A percentile compares a stretch with the other conserved stretches of the same genome.
phyloP scores from a whole-genome alignment of 2,888 invertebrate genomes.

The Apodemia hepburni region DNA sequence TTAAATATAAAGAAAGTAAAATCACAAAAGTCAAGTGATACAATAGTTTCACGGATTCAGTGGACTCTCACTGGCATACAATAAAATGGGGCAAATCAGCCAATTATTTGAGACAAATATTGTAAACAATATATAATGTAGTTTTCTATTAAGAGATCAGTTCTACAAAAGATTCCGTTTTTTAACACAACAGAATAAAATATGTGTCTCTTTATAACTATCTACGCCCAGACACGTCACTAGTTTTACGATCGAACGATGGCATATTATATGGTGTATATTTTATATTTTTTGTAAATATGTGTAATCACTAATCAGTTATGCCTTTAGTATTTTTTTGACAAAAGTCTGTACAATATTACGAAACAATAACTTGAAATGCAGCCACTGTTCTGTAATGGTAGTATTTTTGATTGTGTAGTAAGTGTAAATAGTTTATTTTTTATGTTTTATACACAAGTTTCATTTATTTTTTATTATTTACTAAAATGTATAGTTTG shows the following conservation, averaged over 20 bases:
- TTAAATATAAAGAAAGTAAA: background rate
- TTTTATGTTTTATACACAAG: constrained; percentile 64
- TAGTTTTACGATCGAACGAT: no score
- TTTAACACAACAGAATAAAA: no score
- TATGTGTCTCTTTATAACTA: no score
- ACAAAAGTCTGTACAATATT: background rate
- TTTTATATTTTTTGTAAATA: no score
- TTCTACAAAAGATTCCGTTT: no score
- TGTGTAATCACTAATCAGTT: no score
- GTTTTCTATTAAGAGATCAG: no score
- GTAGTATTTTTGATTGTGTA: constrained; percentile 6
- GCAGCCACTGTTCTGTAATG: background rate
- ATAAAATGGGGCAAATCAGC: background rate
- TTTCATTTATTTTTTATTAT: constrained; percentile 64
- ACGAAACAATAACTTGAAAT: background rate
- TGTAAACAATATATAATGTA: no score
- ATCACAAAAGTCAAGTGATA: background rate
- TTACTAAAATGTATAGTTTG: constrained; percentile 52
- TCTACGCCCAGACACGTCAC: no score
- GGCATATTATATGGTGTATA: no score
- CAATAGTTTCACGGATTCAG: no score
- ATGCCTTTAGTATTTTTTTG: background rate
- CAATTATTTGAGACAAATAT: background rate
- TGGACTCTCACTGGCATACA: no score
- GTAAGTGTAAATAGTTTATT: constrained; percentile 61